Evolutionary conservation across 2,888 invertebrate genomes (phyloP), one percentile per base, ranked within the genome.

Genomic region (Bembecia ichneumoniformis): DNA sequence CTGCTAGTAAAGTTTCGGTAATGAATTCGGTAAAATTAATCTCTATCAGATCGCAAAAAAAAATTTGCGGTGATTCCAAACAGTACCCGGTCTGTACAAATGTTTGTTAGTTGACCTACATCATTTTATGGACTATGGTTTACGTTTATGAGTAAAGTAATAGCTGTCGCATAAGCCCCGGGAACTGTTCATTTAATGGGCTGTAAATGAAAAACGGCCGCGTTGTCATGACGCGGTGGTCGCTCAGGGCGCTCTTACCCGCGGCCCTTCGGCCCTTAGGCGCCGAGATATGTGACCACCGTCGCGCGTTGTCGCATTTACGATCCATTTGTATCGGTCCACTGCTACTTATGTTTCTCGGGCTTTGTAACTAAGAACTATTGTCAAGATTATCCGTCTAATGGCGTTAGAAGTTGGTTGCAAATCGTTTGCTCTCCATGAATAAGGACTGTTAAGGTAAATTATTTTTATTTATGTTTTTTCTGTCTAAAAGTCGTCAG

Each of bases 121-220:
- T 54, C 51, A 51, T 55, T 63, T 64, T 63, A 63, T 58, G 57
- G 56, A 58, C 53, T 57, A 47, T 52, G 62, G 63, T 65, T 59
- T 68, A 70, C 70, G 71, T 76, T 77, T 74, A 77, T 70, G 69
- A 61, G 64, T 64, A 56, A 60, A 63, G 67, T 71, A 74, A 74
- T 68, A 66, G 67, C 64, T 60, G 59, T 68, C 66, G 64, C 63
- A 60, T 66, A 63, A 70, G 67, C 68, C 62, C 56, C 57, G 59
- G 59, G 56, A 62, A 64, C 66, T 59, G 68, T 64, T 68, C 64
- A 67, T 66, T 73, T 72, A 78, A 79, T 74, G 77, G 74, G 55
- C 68, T 76, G 78, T 77, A 74, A 78, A 78, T 77, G 77, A 78
- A 76, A 75, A 75, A 78, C 64, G 69, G 62, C 61, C 62, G 62